Evolutionary conservation across 1,140 invertebrate species (phyloP), one percentile per base, ranked within the genome.

Genomic region (Drosophila parvula): DNA sequence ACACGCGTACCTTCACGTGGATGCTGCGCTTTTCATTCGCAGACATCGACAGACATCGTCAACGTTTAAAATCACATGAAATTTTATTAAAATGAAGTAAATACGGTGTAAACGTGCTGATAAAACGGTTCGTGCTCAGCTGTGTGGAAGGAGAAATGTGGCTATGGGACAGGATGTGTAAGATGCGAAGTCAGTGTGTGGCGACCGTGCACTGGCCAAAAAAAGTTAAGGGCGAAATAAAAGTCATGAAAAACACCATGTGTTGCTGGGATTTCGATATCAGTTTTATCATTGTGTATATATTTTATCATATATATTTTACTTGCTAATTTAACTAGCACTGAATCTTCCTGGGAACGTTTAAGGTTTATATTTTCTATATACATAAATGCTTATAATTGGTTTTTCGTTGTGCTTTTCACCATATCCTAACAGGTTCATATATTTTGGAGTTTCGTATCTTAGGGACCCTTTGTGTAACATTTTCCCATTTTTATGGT

Each of bases 71-170:
- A 83, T 85, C 81, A 83, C 79, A 91, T 91, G 89, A 90, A 91
- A 91, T 91, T 91, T 89, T 91, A 89, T 91, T 91, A 90, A 90
- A 90, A 91, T 90, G 90, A 91, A 91, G 90, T 91, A 91, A 91
- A 91, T 91, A 91, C 79, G 90, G 90, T 91, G 90, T 91, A 91
- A 91, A 91, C 84, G 81, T 90, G 90, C 90, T 90, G 90, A 91
- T 91, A 91, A 91, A 89, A 90, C 78, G 81, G 62, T 89, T 80
- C 80, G 85, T 88, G 83, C 84, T 88, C 83, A 88, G 84, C 77
- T 89, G 69, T 80, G 84, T 83, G 86, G 83, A 88, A 88, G 77
- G 74, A 83, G 68, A 61, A 74, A 81, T 59, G 50, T 74, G 67
- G 7, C 11, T 56, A 45, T 45, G 18, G 48, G 34, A 11, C 5